A percentile compares a stretch with the other conserved stretches of the same genome.
phyloP scores from a whole-genome alignment of 2,113 vertebrate species.

The Microtus pennsylvanicus region DNA sequence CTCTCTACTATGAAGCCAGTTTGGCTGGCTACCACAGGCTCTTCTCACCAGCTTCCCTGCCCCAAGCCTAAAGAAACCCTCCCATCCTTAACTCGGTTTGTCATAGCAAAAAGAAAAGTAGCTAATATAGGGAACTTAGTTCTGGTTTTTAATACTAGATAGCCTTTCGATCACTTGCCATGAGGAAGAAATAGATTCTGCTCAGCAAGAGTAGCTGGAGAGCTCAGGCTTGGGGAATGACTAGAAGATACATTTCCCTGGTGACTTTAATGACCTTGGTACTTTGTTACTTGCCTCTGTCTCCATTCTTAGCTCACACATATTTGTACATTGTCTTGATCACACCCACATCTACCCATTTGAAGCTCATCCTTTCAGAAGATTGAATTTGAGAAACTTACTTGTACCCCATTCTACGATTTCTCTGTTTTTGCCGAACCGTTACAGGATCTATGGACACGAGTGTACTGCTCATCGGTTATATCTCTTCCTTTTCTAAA shows the following conservation, averaged over 20 bases:
- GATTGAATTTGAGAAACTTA: not conserved
- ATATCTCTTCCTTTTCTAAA: not conserved
- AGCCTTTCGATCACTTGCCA: conserved; percentile 10
- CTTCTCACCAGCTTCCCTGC: not conserved
- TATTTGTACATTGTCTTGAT: not conserved
- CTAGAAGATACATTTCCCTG: not conserved
- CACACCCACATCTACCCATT: not conserved
- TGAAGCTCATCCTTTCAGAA: not conserved
- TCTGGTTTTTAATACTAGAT: not conserved
- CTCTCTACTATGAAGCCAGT: too few relatives aligned
- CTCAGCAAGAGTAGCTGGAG: not conserved
- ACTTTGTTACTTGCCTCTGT: not conserved
- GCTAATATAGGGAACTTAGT: not conserved
- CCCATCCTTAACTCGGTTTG: not conserved
- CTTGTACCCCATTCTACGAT: not conserved
- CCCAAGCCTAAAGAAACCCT: not conserved
- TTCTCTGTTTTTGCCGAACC: not conserved
- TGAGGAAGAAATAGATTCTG: not conserved
- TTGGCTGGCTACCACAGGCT: not conserved
- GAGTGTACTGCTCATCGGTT: not conserved
- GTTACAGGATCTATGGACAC: not conserved
- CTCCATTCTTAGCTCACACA: not conserved
- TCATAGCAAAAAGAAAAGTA: not conserved
- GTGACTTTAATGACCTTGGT: not conserved
- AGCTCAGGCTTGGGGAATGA: not conserved